Conservation (phyloP, 1,140 invertebrate species). For the Ostrea edulis region DNA sequence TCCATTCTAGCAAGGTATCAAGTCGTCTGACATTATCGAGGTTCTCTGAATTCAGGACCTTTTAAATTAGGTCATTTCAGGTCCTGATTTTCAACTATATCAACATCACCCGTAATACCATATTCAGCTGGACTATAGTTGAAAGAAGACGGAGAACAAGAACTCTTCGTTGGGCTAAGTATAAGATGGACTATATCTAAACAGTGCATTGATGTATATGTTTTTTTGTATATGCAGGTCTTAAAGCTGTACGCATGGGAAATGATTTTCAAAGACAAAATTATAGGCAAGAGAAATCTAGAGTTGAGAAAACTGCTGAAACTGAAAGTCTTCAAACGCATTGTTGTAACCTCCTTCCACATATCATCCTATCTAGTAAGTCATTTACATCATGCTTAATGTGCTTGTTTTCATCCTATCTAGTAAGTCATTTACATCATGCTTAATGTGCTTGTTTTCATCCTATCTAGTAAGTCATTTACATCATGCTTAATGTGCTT, state of each 20-base stretch:
- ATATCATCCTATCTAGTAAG: slow-evolving; percentile 91
- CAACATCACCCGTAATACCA: too few relatives aligned
- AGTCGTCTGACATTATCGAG: too few relatives aligned
- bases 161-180: too few relatives aligned
- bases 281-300: slow-evolving; percentile 73
- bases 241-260: slow-evolving; percentile 78
- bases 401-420: too few relatives aligned
- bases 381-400: background rate
- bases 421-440: slow-evolving; percentile 58
- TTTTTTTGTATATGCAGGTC: slow-evolving; percentile 61
- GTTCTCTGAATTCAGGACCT: too few relatives aligned
- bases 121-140: too few relatives aligned
- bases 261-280: slow-evolving; percentile 79
- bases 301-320: slow-evolving; percentile 80
- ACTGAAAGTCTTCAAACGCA: slow-evolving; percentile 79
- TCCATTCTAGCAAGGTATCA: too few relatives aligned
- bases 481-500: background rate
- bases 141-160: too few relatives aligned
- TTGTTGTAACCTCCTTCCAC: slow-evolving; percentile 95
- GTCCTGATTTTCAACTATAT: too few relatives aligned
- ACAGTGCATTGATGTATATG: too few relatives aligned
- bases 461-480: slow-evolving; percentile 86
- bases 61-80: too few relatives aligned
- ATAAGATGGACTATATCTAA: too few relatives aligned
- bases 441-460: slow-evolving; percentile 81